Percentiles rank a stretch among this genome's conserved stretches.
phyloP scores from a whole-genome alignment of 2,113 vertebrate genomes.

The Ranitomeya imitator region DNA sequence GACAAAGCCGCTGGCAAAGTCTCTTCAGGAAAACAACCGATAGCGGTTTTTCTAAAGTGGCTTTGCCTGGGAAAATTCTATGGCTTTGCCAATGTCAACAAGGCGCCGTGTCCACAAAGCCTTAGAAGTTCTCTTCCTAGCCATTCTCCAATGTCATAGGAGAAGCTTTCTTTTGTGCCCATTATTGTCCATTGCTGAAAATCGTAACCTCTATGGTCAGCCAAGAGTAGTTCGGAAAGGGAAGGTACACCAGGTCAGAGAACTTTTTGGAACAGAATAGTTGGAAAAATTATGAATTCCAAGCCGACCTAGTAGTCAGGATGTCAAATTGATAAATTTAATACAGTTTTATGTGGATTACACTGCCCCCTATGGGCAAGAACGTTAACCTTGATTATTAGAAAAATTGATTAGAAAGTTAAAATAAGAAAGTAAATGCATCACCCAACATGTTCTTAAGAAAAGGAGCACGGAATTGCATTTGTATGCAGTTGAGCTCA shows the following conservation, averaged over 20 bases:
- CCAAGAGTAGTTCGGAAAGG: not conserved
- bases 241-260: not conserved
- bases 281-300: not conserved
- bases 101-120: too few species aligned
- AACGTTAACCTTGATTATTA: not conserved
- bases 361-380: not conserved
- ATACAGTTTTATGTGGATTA: not conserved
- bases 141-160: too few species aligned
- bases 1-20: too few species aligned
- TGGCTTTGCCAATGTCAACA: too few species aligned
- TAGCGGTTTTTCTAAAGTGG: too few species aligned
- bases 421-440: not conserved
- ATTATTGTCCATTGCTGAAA: not conserved
- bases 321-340: not conserved
- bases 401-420: not conserved
- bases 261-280: not conserved
- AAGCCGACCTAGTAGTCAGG: not conserved
- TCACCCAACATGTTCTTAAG: not conserved
- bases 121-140: too few species aligned
- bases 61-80: too few species aligned
- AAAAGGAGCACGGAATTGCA: not conserved
- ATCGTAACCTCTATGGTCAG: not conserved
- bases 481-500: not conserved
- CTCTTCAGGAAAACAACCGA: too few species aligned
- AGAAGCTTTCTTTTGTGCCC: not conserved